Percentiles rank a stretch among this genome's conserved stretches.
Conservation (phyloP, 2,888 invertebrate species). For the Taphrorychus bicolor region DNA sequence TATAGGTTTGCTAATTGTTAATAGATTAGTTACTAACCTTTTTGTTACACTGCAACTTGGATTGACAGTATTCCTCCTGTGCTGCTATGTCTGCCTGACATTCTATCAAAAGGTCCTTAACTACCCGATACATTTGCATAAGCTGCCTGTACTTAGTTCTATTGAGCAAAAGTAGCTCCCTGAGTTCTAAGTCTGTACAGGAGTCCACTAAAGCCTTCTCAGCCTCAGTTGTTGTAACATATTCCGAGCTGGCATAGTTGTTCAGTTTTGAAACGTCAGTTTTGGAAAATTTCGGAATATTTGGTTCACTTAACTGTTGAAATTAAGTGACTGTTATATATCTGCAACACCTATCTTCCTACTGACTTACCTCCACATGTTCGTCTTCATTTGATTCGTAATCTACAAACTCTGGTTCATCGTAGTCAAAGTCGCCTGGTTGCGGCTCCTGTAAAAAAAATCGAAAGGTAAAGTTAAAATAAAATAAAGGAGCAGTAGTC, state of each 20-base stretch:
- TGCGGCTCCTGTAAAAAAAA: neutral
- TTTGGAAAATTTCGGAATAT: conserved; percentile 2
- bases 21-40: conserved; percentile 3
- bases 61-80: conserved; percentile 1
- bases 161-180: conserved; percentile 29
- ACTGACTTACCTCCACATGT: conserved; percentile 16
- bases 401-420: conserved; percentile 24
- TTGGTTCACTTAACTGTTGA: neutral
- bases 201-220: conserved; percentile 22
- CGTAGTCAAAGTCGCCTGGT: conserved; percentile 7
- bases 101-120: conserved; percentile 27
- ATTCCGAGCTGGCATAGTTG: neutral
- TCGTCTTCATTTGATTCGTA: conserved; percentile 9
- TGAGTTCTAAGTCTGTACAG: conserved; percentile 27
- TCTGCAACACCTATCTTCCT: no score
- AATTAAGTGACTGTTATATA: neutral
- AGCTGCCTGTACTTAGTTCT: conserved; percentile 33
- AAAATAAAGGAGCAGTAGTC: neutral
- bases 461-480: neutral
- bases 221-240: conserved; percentile 9
- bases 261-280: conserved; percentile 14
- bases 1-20: no score
- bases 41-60: neutral
- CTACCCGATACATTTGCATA: conserved; percentile 24
- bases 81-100: conserved; percentile 25